A percentile compares a stretch with the other conserved stretches of the same genome.
Evolutionary conservation across 1,140 invertebrate species (phyloP).

Genomic region (Dendrolimus kikuchii): DNA sequence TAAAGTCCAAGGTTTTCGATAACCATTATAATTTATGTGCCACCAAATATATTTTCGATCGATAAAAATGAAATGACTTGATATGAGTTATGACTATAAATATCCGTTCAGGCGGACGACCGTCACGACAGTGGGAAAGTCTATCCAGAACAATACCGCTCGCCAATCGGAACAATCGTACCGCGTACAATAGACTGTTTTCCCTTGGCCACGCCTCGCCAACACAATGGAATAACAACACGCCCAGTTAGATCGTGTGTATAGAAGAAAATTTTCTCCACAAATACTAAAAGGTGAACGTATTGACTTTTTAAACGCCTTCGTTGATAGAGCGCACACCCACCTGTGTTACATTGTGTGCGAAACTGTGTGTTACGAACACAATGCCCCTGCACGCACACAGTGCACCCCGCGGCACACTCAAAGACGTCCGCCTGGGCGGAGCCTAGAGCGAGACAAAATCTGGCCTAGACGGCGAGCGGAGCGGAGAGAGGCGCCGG

Average conservation of each 20-base stretch:
- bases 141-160: conserved; percentile 43
- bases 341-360: conserved; percentile 60
- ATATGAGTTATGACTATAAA: conserved; percentile 1
- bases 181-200: conserved; percentile 56
- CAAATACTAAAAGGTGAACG: conserved; percentile 59
- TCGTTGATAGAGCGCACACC: conserved; percentile 54
- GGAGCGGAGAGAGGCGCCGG: conserved; percentile 27
- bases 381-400: conserved; percentile 34
- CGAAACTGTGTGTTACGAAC: conserved; percentile 23
- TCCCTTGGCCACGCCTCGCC: conserved; percentile 55
- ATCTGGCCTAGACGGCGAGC: conserved; percentile 32
- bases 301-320: conserved; percentile 71
- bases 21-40: too few relatives aligned
- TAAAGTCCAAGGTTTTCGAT: too few relatives aligned
- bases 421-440: conserved; percentile 46
- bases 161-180: conserved; percentile 48
- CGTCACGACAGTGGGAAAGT: conserved; percentile 32
- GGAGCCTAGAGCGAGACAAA: conserved; percentile 57
- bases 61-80: too few relatives aligned
- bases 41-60: too few relatives aligned
- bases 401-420: conserved; percentile 30
- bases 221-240: conserved; percentile 39
- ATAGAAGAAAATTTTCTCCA: conserved; percentile 66
- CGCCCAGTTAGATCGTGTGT: conserved; percentile 42
- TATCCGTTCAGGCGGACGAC: neutral